Base-by-base conservation (phyloP, 2,888 invertebrate species). In the Celastrina argiolus region DNA sequence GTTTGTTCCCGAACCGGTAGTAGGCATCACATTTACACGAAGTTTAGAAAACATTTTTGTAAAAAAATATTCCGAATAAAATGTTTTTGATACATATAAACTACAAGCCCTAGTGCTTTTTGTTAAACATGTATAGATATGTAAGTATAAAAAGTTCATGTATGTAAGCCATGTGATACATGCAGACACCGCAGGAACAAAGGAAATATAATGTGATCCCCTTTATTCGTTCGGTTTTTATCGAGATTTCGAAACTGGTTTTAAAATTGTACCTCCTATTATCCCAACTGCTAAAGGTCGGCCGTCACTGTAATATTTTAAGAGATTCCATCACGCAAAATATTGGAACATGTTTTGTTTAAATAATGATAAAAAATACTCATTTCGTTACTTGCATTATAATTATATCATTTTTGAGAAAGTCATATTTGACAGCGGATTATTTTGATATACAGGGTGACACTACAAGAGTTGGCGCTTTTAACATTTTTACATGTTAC, bases 311-410 rank as follows among this genome's bases (percentile, higher is more conserved):
- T 78, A 79, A 82, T 76, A 83, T 83, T 86, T 79, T 85, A 86
- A 78, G 81, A 84, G 82, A 90, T 90, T 88, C 88, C 88, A 72
- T 82, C 90, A 90, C 88, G 89, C 90, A 86, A 87, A 89, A 88
- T 87, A 88, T 87, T 83, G 77, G 77, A 77, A 74, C 76, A 77
- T 78, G 75, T 76, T 81, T 78, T 79, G 68, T 65, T 39, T 26
- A 39, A 56, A 65, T 39, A 65, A 39, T 39, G n/a, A 64, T 51
- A 51, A 26, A n/a, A 51, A 51, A 51, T 26, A 51, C 51, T 22
- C 51, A 51, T 26, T 51, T 22, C 22, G 51, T 51, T 51, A 22
- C 51, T 51, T 51, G n/a, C n/a, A 26, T 51, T 51, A 5, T 51
- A 26, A 51, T n/a, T n/a, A n/a, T n/a, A n/a, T n/a, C n/a, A n/a